phyloP scores from a whole-genome alignment of 2,113 vertebrate genomes.

The Daubentonia madagascariensis region DNA sequence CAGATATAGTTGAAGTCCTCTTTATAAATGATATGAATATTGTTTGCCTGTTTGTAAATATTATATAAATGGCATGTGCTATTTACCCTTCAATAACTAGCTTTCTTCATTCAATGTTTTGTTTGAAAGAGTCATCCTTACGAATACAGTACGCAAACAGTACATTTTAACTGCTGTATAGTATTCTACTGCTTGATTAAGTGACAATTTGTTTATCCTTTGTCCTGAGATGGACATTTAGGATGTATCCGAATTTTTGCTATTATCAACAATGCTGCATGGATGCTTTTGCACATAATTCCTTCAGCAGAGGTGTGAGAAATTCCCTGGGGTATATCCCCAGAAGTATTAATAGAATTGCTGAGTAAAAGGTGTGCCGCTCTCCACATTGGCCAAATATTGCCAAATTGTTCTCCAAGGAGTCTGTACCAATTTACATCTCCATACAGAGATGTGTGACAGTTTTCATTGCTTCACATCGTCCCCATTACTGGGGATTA shows the following conservation, averaged over 20 bases:
- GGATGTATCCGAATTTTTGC: neutral
- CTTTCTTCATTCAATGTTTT: neutral
- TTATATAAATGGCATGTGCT: neutral
- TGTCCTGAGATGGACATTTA: neutral
- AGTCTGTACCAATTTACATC: neutral
- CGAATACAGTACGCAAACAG: accelerated
- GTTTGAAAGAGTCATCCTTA: neutral
- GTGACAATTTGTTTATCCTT: too few relatives aligned
- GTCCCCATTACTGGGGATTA: neutral
- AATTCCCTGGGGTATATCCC: neutral
- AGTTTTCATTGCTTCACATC: accelerated
- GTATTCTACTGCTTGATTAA: neutral
- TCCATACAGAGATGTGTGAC: accelerated
- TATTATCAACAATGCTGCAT: accelerated
- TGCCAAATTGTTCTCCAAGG: neutral
- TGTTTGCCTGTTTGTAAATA: neutral
- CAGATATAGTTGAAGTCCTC: neutral
- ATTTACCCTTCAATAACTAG: neutral
- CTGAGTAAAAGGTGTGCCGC: neutral
- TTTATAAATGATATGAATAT: neutral
- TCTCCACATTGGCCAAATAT: neutral
- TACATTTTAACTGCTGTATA: neutral
- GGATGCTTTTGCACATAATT: neutral
- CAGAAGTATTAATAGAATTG: neutral
- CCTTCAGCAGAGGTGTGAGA: neutral